These are phyloP conservation scores for Atopsyche davidsoni DNA, from an alignment of 1,140 invertebrate species.

Conservation along the genomic window DNA sequence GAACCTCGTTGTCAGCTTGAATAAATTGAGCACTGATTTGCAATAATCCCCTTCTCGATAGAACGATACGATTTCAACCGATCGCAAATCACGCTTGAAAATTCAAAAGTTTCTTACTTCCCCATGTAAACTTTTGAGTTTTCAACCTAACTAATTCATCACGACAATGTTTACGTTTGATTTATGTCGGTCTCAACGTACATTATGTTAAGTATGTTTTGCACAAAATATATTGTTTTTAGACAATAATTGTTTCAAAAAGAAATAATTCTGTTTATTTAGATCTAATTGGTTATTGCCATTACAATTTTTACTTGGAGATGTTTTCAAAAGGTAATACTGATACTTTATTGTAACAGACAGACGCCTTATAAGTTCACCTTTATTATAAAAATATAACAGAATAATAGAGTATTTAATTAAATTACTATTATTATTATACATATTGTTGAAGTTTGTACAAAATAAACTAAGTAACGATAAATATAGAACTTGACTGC, in stretches of 20 bases:
- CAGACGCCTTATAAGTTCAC: constrained; percentile 30
- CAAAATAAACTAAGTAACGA: constrained; percentile 55
- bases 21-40: constrained; percentile 6
- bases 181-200: constrained; percentile 22
- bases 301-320: constrained; percentile 27
- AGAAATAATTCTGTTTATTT: constrained; percentile 16
- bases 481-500: constrained; percentile 55
- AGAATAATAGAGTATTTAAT: constrained; percentile 52
- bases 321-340: constrained; percentile 24
- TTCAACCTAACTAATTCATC: constrained; percentile 7
- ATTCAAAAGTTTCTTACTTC: constrained; percentile 22
- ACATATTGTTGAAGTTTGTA: constrained; percentile 56
- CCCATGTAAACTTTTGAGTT: constrained; percentile 21
- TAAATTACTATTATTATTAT: constrained; percentile 54
- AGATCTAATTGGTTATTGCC: constrained; percentile 19
- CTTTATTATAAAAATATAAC: constrained; percentile 37
- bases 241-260: constrained; percentile 29
- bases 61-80: constrained; percentile 19
- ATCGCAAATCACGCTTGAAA: constrained; percentile 20
- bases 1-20: constrained; percentile 10
- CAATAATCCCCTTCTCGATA: constrained; percentile 5
- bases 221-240: constrained; percentile 29
- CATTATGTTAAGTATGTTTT: constrained; percentile 26
- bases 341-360: constrained; percentile 27
- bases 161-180: constrained; percentile 4